Conservation (phyloP, 2,888 invertebrate genomes). For the Ichneumoninae sp. region DNA sequence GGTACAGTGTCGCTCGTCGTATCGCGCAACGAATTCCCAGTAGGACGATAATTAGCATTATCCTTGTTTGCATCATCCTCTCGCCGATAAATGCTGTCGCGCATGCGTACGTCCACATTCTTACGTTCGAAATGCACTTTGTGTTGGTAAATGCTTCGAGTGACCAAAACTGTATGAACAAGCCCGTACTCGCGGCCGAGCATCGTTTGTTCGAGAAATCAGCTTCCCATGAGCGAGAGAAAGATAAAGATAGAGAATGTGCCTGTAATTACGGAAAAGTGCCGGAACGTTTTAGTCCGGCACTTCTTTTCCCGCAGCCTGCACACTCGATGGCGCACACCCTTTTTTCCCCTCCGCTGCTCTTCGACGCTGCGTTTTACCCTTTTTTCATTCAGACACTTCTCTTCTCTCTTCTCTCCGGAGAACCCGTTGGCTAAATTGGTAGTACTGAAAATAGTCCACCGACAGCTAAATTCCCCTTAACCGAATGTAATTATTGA, state of each 20-base stretch:
- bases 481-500: neutral
- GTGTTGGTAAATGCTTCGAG: neutral
- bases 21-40: neutral
- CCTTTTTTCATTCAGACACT: neutral
- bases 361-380: neutral
- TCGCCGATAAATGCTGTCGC: conserved; percentile 4
- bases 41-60: conserved; percentile 5
- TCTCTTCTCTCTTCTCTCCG: neutral
- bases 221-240: neutral
- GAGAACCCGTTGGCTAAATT: neutral
- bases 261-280: conserved; percentile 11
- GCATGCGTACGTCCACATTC: neutral
- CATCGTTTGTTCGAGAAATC: neutral
- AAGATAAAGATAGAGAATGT: neutral
- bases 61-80: neutral
- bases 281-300: conserved; percentile 14
- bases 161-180: neutral
- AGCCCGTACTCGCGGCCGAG: neutral
- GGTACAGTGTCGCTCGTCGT: no score
- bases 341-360: neutral
- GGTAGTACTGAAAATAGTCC: neutral
- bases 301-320: conserved; percentile 14
- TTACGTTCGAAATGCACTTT: neutral
- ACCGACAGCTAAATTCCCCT: neutral
- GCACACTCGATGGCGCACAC: conserved; percentile 15